These are phyloP conservation scores for Gonatopus flavifemur DNA, from an alignment of 1,140 invertebrate genomes.

Conservation along the genomic window DNA sequence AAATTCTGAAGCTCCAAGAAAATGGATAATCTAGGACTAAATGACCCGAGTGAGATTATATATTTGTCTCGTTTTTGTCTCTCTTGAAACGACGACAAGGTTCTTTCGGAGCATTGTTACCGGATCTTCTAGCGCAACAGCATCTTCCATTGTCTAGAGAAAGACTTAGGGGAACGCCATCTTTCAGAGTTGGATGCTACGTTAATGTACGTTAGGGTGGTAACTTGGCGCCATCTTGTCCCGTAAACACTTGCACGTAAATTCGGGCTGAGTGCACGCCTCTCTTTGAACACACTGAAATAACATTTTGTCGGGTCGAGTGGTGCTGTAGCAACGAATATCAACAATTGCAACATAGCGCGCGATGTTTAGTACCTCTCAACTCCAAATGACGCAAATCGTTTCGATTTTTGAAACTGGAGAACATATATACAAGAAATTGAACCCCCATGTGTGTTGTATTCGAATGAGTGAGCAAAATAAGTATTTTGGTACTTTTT, in stretches of 20 bases:
- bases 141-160: conserved; percentile 31
- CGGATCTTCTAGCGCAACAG: conserved; percentile 5
- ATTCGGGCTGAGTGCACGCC: conserved; percentile 29
- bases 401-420: neutral
- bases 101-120: conserved; percentile 24
- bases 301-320: conserved; percentile 13
- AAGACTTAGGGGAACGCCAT: conserved; percentile 21
- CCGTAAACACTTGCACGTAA: conserved; percentile 38
- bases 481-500: no score
- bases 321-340: no score
- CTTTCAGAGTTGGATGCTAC: conserved; percentile 6
- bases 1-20: no score
- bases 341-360: no score
- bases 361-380: neutral
- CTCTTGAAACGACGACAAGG: conserved; percentile 17
- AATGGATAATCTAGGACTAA: no score
- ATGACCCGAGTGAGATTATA: no score
- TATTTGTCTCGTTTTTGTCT: no score
- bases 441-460: no score
- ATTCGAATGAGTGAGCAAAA: no score
- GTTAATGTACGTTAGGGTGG: conserved; percentile 29
- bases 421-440: no score
- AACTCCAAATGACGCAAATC: no score
- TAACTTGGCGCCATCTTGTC: conserved; percentile 28
- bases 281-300: conserved; percentile 12